These are phyloP conservation scores for Hipparchia semele DNA, from an alignment of 2,888 invertebrate species.

Conservation along the genomic window DNA sequence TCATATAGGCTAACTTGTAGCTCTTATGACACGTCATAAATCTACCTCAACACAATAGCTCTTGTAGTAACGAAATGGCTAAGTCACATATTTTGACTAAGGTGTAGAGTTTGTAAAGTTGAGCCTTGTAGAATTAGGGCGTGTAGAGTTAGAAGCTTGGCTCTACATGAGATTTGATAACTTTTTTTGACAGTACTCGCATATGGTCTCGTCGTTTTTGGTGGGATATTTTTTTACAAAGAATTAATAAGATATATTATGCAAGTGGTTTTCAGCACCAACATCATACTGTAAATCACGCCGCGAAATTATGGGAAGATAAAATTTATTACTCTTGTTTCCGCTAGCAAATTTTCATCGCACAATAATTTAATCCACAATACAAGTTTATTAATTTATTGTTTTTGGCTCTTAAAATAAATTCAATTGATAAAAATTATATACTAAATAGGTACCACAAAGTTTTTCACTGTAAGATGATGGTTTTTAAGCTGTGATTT, in stretches of 20 bases:
- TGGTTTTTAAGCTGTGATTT: no score
- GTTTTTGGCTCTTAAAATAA: constrained; percentile 21
- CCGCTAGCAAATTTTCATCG: constrained; percentile 75
- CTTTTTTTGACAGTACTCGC: no score
- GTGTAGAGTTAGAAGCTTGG: no score
- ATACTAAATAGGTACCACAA: background rate
- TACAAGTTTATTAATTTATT: constrained; percentile 55
- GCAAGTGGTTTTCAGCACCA: constrained; percentile 27
- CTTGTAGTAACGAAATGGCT: no score
- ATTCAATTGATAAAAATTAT: background rate
- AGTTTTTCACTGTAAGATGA: background rate
- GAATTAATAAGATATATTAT: background rate
- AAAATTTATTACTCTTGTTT: constrained; percentile 74
- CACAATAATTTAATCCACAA: constrained; percentile 64
- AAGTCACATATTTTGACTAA: no score
- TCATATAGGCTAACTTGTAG: no score
- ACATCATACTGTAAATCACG: constrained; percentile 65
- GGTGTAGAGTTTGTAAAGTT: no score
- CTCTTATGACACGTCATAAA: no score
- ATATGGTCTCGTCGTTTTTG: no score
- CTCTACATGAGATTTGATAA: no score
- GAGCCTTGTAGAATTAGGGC: no score
- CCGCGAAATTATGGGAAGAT: constrained; percentile 71
- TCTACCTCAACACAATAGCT: no score
- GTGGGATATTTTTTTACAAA: background rate